phyloP scores from a whole-genome alignment of 1,140 invertebrate species.

The Phenacoccus solenopsis region DNA sequence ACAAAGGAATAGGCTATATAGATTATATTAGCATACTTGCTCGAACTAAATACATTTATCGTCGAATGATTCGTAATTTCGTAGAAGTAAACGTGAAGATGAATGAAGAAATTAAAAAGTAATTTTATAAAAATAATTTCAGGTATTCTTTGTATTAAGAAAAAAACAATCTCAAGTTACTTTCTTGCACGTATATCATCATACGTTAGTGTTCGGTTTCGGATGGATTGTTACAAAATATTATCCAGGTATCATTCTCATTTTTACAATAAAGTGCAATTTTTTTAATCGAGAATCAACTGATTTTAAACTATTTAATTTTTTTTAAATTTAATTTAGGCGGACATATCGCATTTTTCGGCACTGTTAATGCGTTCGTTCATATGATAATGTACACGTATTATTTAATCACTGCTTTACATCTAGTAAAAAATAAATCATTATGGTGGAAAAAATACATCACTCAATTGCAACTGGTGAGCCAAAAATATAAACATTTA shows the following conservation, averaged over 20 bases:
- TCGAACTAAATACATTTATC: neutral
- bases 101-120: too few species aligned
- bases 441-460: constrained; percentile 61
- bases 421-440: constrained; percentile 42
- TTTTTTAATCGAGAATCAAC: neutral
- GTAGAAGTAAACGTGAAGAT: neutral
- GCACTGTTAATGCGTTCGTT: constrained; percentile 41
- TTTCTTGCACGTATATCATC: constrained; percentile 50
- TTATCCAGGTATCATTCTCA: constrained; percentile 40
- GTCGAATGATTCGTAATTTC: too few species aligned
- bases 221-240: constrained; percentile 52
- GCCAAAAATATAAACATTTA: too few species aligned
- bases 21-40: neutral
- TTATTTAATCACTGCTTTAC: constrained; percentile 47
- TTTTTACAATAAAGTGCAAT: neutral
- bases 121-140: too few species aligned
- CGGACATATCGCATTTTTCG: constrained; percentile 37
- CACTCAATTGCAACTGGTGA: constrained; percentile 52
- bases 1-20: too few species aligned
- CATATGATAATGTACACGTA: constrained; percentile 64
- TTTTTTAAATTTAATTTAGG: constrained; percentile 31
- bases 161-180: constrained; percentile 48
- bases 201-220: constrained; percentile 51
- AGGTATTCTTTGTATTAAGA: constrained; percentile 49
- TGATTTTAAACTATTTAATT: constrained; percentile 22